These are phyloP conservation scores for Rotaria sp. DNA, from an alignment of 2,888 invertebrate species.

Conservation along the genomic window DNA sequence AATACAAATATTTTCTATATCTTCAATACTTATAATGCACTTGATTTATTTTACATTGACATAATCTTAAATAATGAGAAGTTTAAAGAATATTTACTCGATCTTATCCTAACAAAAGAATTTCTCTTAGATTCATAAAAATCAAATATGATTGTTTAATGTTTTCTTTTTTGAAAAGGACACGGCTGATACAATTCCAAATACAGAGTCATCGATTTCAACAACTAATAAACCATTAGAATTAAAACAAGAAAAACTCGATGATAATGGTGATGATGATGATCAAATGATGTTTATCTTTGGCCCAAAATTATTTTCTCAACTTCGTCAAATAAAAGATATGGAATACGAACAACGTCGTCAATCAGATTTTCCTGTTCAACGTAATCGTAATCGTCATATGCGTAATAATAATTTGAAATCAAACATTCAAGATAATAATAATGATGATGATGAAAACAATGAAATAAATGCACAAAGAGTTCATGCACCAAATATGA, in stretches of 20 bases:
- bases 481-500: background rate
- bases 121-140: no score
- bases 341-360: constrained; percentile 15
- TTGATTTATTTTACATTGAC: no score
- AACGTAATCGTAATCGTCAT: constrained; percentile 27
- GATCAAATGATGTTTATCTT: constrained; percentile 24
- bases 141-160: background rate
- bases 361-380: background rate
- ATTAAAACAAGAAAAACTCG: background rate
- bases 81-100: no score
- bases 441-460: background rate
- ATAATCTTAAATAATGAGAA: no score
- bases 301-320: constrained; percentile 11
- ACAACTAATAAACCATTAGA: background rate
- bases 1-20: no score
- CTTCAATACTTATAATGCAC: no score
- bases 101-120: no score
- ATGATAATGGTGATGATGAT: background rate
- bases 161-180: background rate
- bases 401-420: background rate
- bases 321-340: background rate
- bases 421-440: background rate
- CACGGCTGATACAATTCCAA: background rate
- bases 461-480: background rate
- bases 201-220: background rate